Percentiles rank a stretch among this genome's conserved stretches.
Evolutionary conservation across 1,140 invertebrate species (phyloP).

Genomic region (Anthonomus grandis): DNA sequence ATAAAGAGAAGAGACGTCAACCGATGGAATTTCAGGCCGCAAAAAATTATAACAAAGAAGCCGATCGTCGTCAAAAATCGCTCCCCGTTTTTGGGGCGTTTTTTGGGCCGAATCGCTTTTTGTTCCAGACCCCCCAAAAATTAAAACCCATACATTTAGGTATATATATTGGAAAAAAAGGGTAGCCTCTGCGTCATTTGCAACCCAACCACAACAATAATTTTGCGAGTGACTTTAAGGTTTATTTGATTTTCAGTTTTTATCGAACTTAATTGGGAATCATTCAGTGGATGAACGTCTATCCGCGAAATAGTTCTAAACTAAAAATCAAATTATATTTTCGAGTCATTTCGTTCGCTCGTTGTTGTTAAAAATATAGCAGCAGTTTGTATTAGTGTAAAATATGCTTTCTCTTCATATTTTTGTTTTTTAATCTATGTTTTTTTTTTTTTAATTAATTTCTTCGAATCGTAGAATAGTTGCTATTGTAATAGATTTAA

Average conservation of each 20-base stretch:
- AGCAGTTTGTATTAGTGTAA: too few species aligned
- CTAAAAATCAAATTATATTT: neutral
- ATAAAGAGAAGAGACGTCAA: neutral
- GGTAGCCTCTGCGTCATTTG: slow-evolving; percentile 23
- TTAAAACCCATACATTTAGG: slow-evolving; percentile 10
- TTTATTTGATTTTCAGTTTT: slow-evolving; percentile 5
- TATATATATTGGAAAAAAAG: slow-evolving; percentile 12
- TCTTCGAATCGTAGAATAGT: slow-evolving; percentile 11
- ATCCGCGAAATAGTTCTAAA: neutral
- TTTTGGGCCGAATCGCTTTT: slow-evolving; percentile 3
- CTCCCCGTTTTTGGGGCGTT: neutral
- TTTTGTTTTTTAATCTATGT: too few species aligned
- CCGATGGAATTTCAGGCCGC: slow-evolving; percentile 24
- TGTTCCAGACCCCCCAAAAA: slow-evolving; percentile 26
- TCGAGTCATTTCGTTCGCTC: neutral
- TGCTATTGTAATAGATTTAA: slow-evolving; percentile 11
- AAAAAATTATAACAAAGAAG: slow-evolving; percentile 13
- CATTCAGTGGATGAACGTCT: neutral
- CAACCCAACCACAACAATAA: neutral
- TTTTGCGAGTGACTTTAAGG: neutral
- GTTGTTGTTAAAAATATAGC: neutral
- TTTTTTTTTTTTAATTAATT: too few species aligned
- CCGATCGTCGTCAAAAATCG: neutral
- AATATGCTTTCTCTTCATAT: too few species aligned
- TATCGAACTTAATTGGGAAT: neutral